Evolutionary conservation across 2,888 invertebrate species (phyloP).

Genomic region (Zootermopsis nevadensis): DNA sequence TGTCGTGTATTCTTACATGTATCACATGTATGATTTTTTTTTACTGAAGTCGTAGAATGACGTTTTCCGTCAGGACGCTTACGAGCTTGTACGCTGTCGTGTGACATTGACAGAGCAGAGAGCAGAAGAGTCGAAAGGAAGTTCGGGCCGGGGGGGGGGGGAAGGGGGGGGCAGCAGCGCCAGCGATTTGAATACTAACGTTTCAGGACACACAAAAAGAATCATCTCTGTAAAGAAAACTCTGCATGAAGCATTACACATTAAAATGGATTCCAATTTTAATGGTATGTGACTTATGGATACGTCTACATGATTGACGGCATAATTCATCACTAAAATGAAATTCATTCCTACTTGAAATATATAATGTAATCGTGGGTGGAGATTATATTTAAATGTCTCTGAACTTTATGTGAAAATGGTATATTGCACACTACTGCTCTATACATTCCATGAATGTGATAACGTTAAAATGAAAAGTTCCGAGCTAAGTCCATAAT

Average conservation of each 20-base stretch:
- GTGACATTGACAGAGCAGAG: background rate
- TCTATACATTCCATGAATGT: too few relatives aligned
- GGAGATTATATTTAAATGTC: background rate
- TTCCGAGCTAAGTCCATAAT: too few relatives aligned
- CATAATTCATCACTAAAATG: conserved; percentile 22
- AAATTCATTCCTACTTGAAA: background rate
- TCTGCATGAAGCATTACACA: background rate
- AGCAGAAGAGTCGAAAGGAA: background rate
- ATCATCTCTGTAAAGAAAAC: background rate
- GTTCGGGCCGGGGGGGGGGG: background rate
- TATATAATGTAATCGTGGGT: background rate
- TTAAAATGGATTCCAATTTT: conserved; percentile 27
- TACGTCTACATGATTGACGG: background rate
- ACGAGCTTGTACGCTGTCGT: background rate
- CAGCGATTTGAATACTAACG: conserved; percentile 5
- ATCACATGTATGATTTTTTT: background rate
- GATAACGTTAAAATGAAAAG: too few relatives aligned
- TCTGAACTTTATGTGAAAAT: background rate
- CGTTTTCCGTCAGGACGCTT: background rate
- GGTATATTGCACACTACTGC: too few relatives aligned
- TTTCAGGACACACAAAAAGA: background rate
- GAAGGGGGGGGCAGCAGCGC: background rate
- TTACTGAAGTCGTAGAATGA: background rate
- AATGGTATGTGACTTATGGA: conserved; percentile 27
- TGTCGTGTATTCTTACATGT: background rate